phyloP scores from a whole-genome alignment of 2,797 vertebrate species.

The Leuciscus waleckii region DNA sequence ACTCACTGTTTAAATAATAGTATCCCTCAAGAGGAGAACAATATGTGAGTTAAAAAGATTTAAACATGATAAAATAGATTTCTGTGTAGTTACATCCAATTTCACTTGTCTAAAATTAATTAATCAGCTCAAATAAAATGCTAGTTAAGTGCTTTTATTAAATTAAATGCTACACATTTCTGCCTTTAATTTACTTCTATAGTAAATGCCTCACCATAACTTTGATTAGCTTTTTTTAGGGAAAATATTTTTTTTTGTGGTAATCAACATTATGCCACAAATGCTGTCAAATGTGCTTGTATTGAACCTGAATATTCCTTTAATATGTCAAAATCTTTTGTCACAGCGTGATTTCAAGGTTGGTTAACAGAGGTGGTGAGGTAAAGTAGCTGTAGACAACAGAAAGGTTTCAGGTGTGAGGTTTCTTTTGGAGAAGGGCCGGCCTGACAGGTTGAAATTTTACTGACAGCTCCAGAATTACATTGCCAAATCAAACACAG shows the following conservation, averaged over 20 bases:
- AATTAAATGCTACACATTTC: neutral
- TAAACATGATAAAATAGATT: neutral
- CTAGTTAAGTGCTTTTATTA: neutral
- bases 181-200: neutral
- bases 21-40: neutral
- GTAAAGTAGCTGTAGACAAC: conserved; percentile 11
- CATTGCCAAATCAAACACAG: conserved; percentile 80
- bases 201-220: neutral
- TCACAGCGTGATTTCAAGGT: conserved; percentile 10
- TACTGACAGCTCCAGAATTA: conserved; percentile 74
- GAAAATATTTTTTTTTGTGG: too few species aligned
- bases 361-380: neutral
- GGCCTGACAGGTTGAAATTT: conserved; percentile 72
- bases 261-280: neutral
- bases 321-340: conserved; percentile 13
- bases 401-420: conserved; percentile 20
- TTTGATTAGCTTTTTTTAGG: neutral
- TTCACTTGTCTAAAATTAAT: neutral
- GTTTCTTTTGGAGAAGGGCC: conserved; percentile 64
- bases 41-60: neutral
- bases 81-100: neutral
- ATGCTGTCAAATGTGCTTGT: neutral
- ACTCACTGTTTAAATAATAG: neutral
- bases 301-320: neutral
- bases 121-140: neutral